Evolutionary conservation across 1,140 invertebrate species (phyloP), one percentile per base, ranked within the genome.

Genomic region (Lucilia cuprina): DNA sequence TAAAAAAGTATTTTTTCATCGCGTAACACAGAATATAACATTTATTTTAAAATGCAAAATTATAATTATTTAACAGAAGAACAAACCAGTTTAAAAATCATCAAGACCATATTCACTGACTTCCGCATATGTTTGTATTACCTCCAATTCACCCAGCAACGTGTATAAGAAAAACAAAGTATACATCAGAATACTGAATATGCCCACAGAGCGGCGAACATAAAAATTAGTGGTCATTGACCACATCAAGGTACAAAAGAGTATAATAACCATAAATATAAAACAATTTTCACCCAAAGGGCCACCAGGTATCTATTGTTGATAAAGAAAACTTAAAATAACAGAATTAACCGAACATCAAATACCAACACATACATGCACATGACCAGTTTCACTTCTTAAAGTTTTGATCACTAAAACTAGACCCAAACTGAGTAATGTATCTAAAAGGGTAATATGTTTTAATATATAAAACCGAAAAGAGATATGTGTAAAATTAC

Each of bases 271-370:
- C 8, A 82, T 60, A 34, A 86, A 86, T 60, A 86, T 30, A 3
- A 74, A 65, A 77, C 84, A 83, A 34, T 84, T 86, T 83, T 84
- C 84, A 34, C 85, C 85, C 55, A 86, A 82, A 25, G 30, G 70
- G 7, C 85, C 85, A 21, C 80, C 21, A 8, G 55, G 35, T n/a
- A 83, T 35, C 85, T n/a, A n/a, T n/a, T 85, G n/a, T 65, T n/a
- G 17, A 5, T 3, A 65, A 65, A 30, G 60, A 82, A 74, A 41
- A 83, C 49, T 80, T 84, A n/a, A n/a, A n/a, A n/a, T 35, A 55
- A 47, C 74, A 75, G 50, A 82, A 50, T 82, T 30, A 30, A 30
- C 25, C 25, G 25, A 30, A 30, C 3, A 30, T 30, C 1, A 82
- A 34, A 41, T 82, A 49, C 25, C 25, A 30, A 30, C 25, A 34